Percentiles rank a stretch among this genome's conserved stretches.
phyloP scores from a whole-genome alignment of 2,797 vertebrate species.

The Margarornis squamiger region DNA sequence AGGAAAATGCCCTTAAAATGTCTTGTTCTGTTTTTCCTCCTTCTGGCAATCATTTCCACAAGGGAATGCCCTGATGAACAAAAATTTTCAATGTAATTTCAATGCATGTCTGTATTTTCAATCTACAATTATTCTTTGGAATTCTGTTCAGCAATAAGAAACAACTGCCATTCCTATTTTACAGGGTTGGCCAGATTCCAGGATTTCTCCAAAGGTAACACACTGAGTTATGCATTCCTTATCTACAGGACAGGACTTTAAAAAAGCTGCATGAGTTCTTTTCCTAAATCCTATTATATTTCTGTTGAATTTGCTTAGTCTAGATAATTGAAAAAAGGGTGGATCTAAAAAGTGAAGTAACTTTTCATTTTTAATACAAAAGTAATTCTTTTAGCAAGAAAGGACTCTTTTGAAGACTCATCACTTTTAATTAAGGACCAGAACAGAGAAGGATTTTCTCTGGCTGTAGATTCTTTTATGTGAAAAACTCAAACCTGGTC shows the following conservation, averaged over 20 bases:
- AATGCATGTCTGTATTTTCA: neutral
- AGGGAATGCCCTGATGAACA: neutral
- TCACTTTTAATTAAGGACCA: neutral
- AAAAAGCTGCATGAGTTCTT: neutral
- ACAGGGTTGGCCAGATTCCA: slow-evolving; percentile 51
- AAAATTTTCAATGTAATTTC: slow-evolving; percentile 28
- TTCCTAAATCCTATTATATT: neutral
- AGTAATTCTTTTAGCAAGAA: neutral
- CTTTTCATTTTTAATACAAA: neutral
- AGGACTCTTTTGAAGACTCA: neutral
- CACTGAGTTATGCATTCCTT: neutral
- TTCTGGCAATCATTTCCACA: neutral
- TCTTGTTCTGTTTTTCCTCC: neutral
- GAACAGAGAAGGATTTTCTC: neutral
- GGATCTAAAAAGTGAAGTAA: neutral
- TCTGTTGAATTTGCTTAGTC: neutral
- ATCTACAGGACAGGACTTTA: neutral
- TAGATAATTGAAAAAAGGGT: neutral
- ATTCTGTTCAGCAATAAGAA: slow-evolving; percentile 16
- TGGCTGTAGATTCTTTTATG: neutral
- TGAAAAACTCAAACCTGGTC: neutral
- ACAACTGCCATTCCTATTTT: slow-evolving; percentile 26
- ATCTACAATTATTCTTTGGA: neutral
- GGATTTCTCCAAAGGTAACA: slow-evolving; percentile 57
- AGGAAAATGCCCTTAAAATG: neutral